Percentiles rank a stretch among this genome's conserved stretches.
phyloP scores from a whole-genome alignment of 1,140 invertebrate genomes.

The Atta texana region DNA sequence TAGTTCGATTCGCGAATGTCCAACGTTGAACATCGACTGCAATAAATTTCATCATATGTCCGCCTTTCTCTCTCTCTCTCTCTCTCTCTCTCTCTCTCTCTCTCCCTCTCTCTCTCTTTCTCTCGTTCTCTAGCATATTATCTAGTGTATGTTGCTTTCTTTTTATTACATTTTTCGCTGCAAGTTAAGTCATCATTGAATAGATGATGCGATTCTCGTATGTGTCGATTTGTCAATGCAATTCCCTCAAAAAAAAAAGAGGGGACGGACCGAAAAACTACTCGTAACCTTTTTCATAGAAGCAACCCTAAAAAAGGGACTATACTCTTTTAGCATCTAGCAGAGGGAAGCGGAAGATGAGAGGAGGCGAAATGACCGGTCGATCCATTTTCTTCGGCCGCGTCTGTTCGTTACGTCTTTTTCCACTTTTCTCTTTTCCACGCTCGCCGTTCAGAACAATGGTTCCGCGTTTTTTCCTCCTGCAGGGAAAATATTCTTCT shows the following conservation, averaged over 20 bases:
- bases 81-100: background rate
- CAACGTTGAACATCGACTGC: background rate
- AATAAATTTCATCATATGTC: constrained; percentile 38
- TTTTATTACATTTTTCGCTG: constrained; percentile 16
- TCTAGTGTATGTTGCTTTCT: too few species aligned
- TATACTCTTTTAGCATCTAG: constrained; percentile 39
- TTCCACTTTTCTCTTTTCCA: constrained; percentile 58
- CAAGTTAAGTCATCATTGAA: constrained; percentile 3
- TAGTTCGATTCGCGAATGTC: constrained; percentile 27
- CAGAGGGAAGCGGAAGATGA: background rate
- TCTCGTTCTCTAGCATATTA: background rate
- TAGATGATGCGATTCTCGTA: background rate
- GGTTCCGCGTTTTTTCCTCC: constrained; percentile 40
- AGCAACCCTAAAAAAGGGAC: background rate
- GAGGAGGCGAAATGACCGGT: constrained; percentile 45
- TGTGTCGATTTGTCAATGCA: constrained; percentile 22
- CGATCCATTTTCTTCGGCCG: constrained; percentile 63
- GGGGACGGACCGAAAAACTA: background rate
- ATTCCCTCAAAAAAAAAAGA: background rate
- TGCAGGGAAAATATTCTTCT: constrained; percentile 46
- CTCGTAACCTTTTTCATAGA: background rate
- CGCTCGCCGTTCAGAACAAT: constrained; percentile 40
- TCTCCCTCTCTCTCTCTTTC: background rate
- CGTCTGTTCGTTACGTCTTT: constrained; percentile 63
- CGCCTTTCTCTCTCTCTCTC: background rate